Evolutionary conservation across 1,140 invertebrate species (phyloP).

Genomic region (Calephelis virginiensis): DNA sequence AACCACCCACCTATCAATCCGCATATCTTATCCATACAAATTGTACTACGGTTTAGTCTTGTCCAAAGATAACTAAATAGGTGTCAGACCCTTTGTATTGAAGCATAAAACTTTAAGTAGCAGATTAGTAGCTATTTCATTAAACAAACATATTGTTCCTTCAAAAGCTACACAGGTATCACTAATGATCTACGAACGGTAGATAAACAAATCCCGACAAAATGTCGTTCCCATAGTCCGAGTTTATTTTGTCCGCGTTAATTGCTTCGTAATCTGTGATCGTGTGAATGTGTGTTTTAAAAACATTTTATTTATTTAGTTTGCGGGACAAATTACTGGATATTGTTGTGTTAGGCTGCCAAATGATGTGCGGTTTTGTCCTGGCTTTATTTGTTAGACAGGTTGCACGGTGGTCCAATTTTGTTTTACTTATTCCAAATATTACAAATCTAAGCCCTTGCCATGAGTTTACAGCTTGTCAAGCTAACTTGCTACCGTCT

Average conservation of each 20-base stretch:
- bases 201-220: constrained; percentile 31
- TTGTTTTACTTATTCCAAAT: background rate
- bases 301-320: constrained; percentile 37
- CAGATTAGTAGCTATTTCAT: constrained; percentile 38
- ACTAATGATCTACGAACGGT: constrained; percentile 13
- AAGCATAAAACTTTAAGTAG: constrained; percentile 34
- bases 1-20: background rate
- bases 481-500: no score
- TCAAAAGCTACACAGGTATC: background rate
- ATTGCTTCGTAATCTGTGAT: constrained; percentile 58
- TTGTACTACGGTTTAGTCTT: background rate
- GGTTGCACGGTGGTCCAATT: constrained; percentile 37
- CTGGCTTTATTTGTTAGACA: constrained; percentile 41
- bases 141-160: constrained; percentile 32
- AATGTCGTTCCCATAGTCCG: constrained; percentile 43
- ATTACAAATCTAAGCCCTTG: no score
- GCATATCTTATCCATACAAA: constrained; percentile 5
- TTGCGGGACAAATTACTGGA: constrained; percentile 40
- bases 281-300: constrained; percentile 55
- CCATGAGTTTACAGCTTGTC: no score
- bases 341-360: constrained; percentile 59
- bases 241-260: constrained; percentile 56
- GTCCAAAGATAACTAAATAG: background rate
- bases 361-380: constrained; percentile 13
- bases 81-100: constrained; percentile 4